These are phyloP conservation scores for Pseudachorutes palmiensis DNA, from an alignment of 1,140 invertebrate species.

Conservation along the genomic window DNA sequence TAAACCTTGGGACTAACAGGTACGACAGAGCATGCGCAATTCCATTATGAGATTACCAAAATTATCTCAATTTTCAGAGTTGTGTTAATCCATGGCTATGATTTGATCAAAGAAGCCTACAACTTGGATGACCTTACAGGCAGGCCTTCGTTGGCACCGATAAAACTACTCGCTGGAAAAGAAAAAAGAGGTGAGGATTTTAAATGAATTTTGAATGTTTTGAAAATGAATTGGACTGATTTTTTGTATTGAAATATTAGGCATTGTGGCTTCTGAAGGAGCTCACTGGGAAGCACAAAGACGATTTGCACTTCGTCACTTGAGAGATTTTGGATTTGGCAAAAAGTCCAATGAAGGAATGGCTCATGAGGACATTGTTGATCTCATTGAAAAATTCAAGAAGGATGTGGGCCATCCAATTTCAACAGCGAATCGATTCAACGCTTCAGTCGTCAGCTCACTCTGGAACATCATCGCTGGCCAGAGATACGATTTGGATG, in stretches of 20 bases:
- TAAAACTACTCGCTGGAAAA: neutral
- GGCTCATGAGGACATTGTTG: slow-evolving; percentile 43
- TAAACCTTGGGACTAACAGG: neutral
- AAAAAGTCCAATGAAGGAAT: slow-evolving; percentile 61
- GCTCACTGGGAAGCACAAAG: slow-evolving; percentile 57
- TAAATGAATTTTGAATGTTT: neutral
- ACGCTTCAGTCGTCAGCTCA: slow-evolving; percentile 59
- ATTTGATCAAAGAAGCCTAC: neutral
- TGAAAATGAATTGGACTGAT: too few relatives aligned
- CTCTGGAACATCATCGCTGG: slow-evolving; percentile 79
- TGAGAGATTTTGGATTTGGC: slow-evolving; percentile 70
- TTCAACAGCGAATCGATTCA: slow-evolving; percentile 24
- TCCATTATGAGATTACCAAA: neutral
- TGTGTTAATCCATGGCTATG: neutral
- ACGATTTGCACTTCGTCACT: slow-evolving; percentile 56
- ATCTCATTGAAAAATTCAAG: slow-evolving; percentile 1
- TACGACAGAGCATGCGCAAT: neutral
- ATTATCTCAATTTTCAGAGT: neutral
- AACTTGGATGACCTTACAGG: neutral
- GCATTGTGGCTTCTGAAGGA: slow-evolving; percentile 27
- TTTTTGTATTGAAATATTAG: slow-evolving; percentile 21
- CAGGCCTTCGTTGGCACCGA: neutral
- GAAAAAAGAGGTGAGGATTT: neutral
- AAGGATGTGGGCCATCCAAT: neutral
- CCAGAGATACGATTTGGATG: slow-evolving; percentile 47